Evolutionary conservation across 2,113 vertebrate genomes (phyloP).

Genomic region (Tyto alba): DNA sequence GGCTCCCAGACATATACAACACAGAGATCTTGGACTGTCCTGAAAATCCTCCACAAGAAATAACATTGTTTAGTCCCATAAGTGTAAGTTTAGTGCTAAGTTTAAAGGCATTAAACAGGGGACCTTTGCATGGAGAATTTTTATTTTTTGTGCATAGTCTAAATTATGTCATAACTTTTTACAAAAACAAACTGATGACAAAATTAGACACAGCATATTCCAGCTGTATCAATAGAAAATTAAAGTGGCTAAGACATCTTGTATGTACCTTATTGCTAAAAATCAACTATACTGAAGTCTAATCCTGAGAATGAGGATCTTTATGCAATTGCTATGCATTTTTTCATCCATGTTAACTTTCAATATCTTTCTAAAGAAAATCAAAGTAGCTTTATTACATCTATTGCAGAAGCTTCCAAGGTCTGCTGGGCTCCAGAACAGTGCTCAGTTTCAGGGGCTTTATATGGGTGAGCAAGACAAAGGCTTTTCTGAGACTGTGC

Average conservation of each 20-base stretch:
- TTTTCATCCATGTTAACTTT: not conserved
- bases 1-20: not conserved
- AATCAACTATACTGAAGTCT: not conserved
- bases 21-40: not conserved
- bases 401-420: not conserved
- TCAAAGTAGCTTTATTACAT: not conserved
- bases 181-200: not conserved
- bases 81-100: not conserved
- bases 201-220: not conserved
- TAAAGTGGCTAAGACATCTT: not conserved
- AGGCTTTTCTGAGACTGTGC: not conserved
- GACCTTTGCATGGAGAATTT: not conserved
- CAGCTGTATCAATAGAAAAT: not conserved
- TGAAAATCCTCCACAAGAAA: not conserved
- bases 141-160: not conserved
- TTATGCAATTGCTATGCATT: not conserved
- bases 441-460: not conserved
- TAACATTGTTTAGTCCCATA: not conserved
- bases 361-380: not conserved
- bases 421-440: not conserved
- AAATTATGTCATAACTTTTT: not conserved
- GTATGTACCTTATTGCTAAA: not conserved
- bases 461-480: not conserved
- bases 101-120: not conserved
- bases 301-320: not conserved